Percentiles rank a stretch among this genome's conserved stretches.
Conservation (phyloP, 2,113 vertebrate species). For the Phalacrocorax carbo region DNA sequence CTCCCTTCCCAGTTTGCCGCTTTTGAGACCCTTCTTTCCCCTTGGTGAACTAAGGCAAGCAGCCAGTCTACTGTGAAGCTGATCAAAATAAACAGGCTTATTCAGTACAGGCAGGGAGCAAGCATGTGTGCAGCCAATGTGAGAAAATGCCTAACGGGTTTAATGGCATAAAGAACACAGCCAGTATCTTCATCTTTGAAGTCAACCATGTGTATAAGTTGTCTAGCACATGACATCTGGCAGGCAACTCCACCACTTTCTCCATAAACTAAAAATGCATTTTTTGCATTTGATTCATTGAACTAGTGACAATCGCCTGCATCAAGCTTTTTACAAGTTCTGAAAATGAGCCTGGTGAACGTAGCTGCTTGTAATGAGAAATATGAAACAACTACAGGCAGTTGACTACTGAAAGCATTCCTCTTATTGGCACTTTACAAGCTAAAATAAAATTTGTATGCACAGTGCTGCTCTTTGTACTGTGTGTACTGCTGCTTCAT, state of each 20-base stretch:
- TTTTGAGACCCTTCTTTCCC: background rate
- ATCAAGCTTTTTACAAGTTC: background rate
- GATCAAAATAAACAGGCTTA: slow-evolving; percentile 46
- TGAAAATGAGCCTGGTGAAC: background rate
- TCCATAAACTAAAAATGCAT: background rate
- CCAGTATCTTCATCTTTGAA: slow-evolving; percentile 18
- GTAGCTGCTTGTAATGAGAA: background rate
- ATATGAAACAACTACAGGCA: background rate
- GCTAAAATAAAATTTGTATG: slow-evolving; percentile 47
- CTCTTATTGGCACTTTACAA: slow-evolving; percentile 26
- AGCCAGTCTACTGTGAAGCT: background rate
- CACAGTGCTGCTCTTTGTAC: slow-evolving; percentile 31
- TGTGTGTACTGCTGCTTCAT: slow-evolving; percentile 17
- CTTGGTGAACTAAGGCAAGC: background rate
- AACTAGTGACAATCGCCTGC: background rate
- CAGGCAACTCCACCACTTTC: background rate
- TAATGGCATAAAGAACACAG: slow-evolving; percentile 30
- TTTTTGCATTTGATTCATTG: background rate
- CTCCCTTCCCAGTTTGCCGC: background rate
- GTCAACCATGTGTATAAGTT: background rate
- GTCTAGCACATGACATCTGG: background rate
- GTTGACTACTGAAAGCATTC: slow-evolving; percentile 25
- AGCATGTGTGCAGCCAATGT: background rate
- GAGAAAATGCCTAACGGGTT: slow-evolving; percentile 34
- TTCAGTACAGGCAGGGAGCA: background rate